phyloP scores from a whole-genome alignment of 1,140 invertebrate genomes.

The Leptestheria dahalacensis region DNA sequence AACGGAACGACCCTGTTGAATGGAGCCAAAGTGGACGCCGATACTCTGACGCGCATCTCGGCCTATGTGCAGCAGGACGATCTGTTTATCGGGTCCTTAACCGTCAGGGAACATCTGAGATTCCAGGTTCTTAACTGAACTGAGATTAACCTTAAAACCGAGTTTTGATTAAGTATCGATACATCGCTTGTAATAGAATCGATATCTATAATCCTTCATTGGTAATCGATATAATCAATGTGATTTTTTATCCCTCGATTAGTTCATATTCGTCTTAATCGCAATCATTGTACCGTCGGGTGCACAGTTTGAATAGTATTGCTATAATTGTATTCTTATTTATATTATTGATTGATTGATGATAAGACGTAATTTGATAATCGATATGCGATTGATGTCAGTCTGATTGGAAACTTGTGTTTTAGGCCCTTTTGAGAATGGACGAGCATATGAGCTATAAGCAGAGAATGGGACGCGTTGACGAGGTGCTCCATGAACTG shows the following conservation, averaged over 20 bases:
- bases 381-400: too few relatives aligned
- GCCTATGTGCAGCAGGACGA: conserved; percentile 89
- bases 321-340: too few relatives aligned
- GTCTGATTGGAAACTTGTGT: too few relatives aligned
- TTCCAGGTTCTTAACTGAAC: conserved; percentile 54
- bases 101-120: conserved; percentile 72
- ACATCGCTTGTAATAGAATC: too few relatives aligned
- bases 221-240: too few relatives aligned
- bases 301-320: too few relatives aligned
- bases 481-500: conserved; percentile 76
- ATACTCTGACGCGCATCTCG: conserved; percentile 55
- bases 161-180: neutral
- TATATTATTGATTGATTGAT: too few relatives aligned
- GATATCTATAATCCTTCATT: too few relatives aligned
- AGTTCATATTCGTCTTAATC: too few relatives aligned
- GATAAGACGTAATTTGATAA: too few relatives aligned
- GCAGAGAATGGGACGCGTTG: conserved; percentile 63
- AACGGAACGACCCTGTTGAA: conserved; percentile 20
- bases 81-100: conserved; percentile 83
- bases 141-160: neutral
- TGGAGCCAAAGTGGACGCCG: conserved; percentile 24
- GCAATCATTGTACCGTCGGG: too few relatives aligned
- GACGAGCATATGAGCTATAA: conserved; percentile 56
- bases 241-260: too few relatives aligned
- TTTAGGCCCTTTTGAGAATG: conserved; percentile 86